These are phyloP conservation scores for Zoroaster sp. DNA, from an alignment of 53 echinoderm and acorn worm species.

Conservation along the genomic window DNA sequence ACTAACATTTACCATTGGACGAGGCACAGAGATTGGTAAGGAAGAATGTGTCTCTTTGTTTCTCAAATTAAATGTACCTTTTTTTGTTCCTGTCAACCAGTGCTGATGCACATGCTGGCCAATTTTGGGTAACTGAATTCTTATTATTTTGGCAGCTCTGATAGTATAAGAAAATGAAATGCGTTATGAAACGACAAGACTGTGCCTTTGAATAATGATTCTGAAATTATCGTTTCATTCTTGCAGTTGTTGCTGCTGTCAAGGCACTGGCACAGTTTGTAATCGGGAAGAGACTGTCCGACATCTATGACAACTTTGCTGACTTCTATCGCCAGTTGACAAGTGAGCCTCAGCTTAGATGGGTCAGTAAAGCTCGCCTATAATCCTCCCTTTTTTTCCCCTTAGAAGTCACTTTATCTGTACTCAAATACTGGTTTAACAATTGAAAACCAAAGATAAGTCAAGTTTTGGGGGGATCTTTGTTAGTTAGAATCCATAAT, in stretches of 20 bases:
- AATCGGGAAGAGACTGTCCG: constrained; percentile 60
- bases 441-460: too few species aligned
- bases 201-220: too few species aligned
- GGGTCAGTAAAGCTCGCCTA: constrained; percentile 86
- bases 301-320: constrained; percentile 85
- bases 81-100: not conserved
- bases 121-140: too few species aligned
- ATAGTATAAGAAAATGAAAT: too few species aligned
- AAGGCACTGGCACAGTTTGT: constrained; percentile 75
- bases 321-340: constrained; percentile 79
- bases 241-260: constrained; percentile 80
- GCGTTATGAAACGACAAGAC: too few species aligned
- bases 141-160: too few species aligned
- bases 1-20: constrained; percentile 92
- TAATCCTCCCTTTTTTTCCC: not conserved
- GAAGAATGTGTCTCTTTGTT: too few species aligned
- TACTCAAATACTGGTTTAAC: too few species aligned
- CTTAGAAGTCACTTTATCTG: not conserved
- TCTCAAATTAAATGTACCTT: not conserved
- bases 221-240: too few species aligned
- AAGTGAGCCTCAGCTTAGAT: constrained; percentile 93
- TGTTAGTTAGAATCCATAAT: too few species aligned
- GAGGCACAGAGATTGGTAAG: constrained; percentile 94
- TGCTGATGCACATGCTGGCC: too few species aligned
- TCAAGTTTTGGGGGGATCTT: too few species aligned